Conservation (phyloP, 2,888 invertebrate species). For the Crematogaster levior region DNA sequence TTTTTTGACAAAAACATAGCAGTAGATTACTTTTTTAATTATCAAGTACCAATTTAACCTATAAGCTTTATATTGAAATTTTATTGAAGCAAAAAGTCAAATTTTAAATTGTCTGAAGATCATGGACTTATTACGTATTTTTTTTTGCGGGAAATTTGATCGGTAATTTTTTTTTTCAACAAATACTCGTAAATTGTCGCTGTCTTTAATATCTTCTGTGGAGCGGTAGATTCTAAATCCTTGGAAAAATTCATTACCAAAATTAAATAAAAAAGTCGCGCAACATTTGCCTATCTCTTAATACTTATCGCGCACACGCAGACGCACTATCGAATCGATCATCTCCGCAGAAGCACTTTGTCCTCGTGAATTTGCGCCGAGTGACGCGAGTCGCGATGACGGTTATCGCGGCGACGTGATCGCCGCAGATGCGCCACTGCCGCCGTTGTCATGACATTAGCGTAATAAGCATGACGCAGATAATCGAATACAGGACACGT, state of each 20-base stretch:
- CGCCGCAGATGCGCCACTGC: slow-evolving; percentile 70
- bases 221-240: background rate
- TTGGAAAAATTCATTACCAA: background rate
- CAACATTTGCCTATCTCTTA: background rate
- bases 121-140: background rate
- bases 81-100: background rate
- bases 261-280: background rate
- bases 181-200: background rate
- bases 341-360: slow-evolving; percentile 42
- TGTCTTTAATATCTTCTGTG: background rate
- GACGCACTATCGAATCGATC: slow-evolving; percentile 35
- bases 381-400: slow-evolving; percentile 54
- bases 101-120: slow-evolving; percentile 18
- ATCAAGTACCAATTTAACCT: background rate
- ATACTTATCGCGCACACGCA: background rate
- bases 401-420: slow-evolving; percentile 58
- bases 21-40: background rate
- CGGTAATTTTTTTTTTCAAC: background rate
- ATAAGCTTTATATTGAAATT: slow-evolving; percentile 18
- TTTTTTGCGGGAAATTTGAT: background rate
- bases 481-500: slow-evolving; percentile 84
- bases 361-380: slow-evolving; percentile 49
- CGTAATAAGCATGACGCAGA: slow-evolving; percentile 83
- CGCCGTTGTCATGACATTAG: slow-evolving; percentile 75
- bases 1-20: background rate